Evolutionary conservation across 2,113 vertebrate species (phyloP), one percentile per base, ranked within the genome.

Genomic region (Uria aalge): DNA sequence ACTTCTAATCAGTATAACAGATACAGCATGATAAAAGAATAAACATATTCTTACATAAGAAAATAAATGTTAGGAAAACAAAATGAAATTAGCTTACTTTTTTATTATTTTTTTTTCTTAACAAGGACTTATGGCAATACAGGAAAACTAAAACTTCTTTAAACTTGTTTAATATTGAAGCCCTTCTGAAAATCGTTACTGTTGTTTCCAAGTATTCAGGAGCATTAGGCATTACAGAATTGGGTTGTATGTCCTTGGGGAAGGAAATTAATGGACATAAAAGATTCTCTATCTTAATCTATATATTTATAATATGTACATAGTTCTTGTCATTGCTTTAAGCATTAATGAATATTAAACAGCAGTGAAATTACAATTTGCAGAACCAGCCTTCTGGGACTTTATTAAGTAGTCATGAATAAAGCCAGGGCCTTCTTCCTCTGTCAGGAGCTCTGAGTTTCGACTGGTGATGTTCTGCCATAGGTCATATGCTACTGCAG

Each of bases 341-440:
- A 95, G 76, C 88, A 87, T 59, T 87, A 87, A 96, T 94, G 60
- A 96, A 95, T 97, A 89, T 94, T 96, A 95, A 96, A 89, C 19
- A 92, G 60, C 56, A 87, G 48, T n/a, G 76, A 93, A 92, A 96
- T 92, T 90, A 89, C 76, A 97, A 27, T 92, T 94, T 94, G 80
- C 56, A 91, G 43, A 94, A 87, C 36, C 73, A 91, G 22, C 17
- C 62, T 91, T 91, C 36, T 92, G 69, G 64, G 83, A 94, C 43
- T 87, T 77, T 64, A 85, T 79, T 92, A 89, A 91, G n/a, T 47
- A 91, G 73, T 64, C 62, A 30, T 45, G 76, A 91, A 86, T 57
- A 85, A 87, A 95, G 32, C 32, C 68, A 60, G 48, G 53, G 32
- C 62, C 26, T 32, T 26, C 47, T 47, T 81, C 64, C 55, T 40